Evolutionary conservation across 2,797 vertebrate genomes (phyloP).

Genomic region (Coregonus ussuriensis): DNA sequence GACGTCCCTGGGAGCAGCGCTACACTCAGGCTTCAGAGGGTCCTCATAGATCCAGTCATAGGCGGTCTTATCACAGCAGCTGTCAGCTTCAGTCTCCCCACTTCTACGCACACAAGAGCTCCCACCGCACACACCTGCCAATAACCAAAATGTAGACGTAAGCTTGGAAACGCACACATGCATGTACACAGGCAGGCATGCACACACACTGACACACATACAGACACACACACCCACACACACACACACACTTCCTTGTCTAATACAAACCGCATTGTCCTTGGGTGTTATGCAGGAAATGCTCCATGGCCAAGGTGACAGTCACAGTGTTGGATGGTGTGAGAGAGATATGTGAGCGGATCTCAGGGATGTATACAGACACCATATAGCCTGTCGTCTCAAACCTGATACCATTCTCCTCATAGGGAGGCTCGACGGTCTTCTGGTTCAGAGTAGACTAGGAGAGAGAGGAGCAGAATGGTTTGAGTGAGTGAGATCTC

Average conservation of each 20-base stretch:
- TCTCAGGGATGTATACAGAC: conserved; percentile 56
- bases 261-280: conserved; percentile 73
- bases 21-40: conserved; percentile 64
- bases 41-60: conserved; percentile 67
- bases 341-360: conserved; percentile 69
- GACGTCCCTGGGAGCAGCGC: conserved; percentile 31
- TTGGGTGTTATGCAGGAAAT: conserved; percentile 71
- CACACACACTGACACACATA: neutral
- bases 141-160: neutral
- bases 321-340: conserved; percentile 43
- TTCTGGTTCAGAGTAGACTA: conserved; percentile 65
- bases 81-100: conserved; percentile 60
- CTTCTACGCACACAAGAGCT: conserved; percentile 66
- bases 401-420: conserved; percentile 63
- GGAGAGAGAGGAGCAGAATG: conserved; percentile 12
- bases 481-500: neutral
- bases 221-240: neutral
- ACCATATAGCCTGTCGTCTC: conserved; percentile 54
- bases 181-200: neutral
- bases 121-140: conserved; percentile 70
- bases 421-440: conserved; percentile 57
- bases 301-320: conserved; percentile 68
- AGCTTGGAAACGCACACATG: neutral
- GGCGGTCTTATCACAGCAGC: conserved; percentile 70
- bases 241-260: neutral